Evolutionary conservation across 2,888 invertebrate genomes (phyloP), one percentile per base, ranked within the genome.

Genomic region (Saturnia japonica): DNA sequence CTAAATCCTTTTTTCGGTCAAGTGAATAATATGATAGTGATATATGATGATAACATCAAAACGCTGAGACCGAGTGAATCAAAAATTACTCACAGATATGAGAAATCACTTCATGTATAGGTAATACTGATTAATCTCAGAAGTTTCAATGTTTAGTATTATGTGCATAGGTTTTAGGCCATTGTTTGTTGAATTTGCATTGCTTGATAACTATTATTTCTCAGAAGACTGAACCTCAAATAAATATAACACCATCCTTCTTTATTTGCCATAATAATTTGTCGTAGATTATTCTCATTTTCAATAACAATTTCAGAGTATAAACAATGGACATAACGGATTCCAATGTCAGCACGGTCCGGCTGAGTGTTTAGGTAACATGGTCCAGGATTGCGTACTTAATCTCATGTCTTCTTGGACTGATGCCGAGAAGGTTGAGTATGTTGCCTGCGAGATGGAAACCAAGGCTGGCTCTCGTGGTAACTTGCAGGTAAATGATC

Each of bases 271-370:
- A 47, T 47, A 47, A 19, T 1, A 47, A 47, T 47, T 47, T 19
- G 11, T 19, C 19, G 6, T 47, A 19, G 47, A 19, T 47, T 19
- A n/a, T 8, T 54, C 51, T 9, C n/a, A 62, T n/a, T 64, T n/a
- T 19, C 8, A n/a, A n/a, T 28, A 64, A 67, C 3, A 57, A 60
- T 60, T 22, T 45, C 81, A 93, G 93, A 92, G 91, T 73, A 79
- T 88, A 78, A 81, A 88, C 73, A 76, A 84, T 14, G 89, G 90
- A 0, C 95, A 88, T 73, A 76, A 84, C 14, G 89, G 90, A 0
- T 95, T 96, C 77, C 81, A 87, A 73, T 96, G 96, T 79, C 96
- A 96, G 84, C 96, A 96, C 79, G 96, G 96, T 0, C 93, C 95
- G 0, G 76, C 85, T 0, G 96, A 96, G 81, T 96, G 96, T 74